Evolutionary conservation across 2,888 invertebrate species (phyloP).

Genomic region (Dromius quadrimaculatus): DNA sequence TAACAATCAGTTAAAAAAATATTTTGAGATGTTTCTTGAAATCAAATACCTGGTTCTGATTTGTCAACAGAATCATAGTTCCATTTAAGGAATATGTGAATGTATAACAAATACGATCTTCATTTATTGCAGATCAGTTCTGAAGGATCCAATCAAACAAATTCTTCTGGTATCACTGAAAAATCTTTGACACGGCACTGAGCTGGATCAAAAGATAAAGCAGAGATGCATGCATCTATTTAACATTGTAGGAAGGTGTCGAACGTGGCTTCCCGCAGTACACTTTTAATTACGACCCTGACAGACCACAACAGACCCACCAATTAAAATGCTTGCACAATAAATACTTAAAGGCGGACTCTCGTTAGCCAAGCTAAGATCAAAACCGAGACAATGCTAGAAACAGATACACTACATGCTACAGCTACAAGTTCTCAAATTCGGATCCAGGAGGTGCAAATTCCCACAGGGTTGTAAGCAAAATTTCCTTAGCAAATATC

Average conservation of each 20-base stretch:
- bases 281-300: slow-evolving; percentile 66
- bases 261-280: slow-evolving; percentile 64
- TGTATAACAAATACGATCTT: too few relatives aligned
- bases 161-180: slow-evolving; percentile 48
- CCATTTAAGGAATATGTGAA: too few relatives aligned
- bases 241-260: slow-evolving; percentile 67
- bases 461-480: background rate
- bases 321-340: slow-evolving; percentile 65
- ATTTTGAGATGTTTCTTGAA: too few relatives aligned
- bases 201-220: slow-evolving; percentile 22
- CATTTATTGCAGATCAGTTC: too few relatives aligned
- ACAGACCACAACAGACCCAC: slow-evolving; percentile 65
- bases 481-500: too few relatives aligned
- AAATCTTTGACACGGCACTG: slow-evolving; percentile 34
- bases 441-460: background rate
- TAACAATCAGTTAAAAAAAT: too few relatives aligned
- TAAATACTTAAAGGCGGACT: slow-evolving; percentile 61
- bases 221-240: slow-evolving; percentile 58
- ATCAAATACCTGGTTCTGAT: too few relatives aligned
- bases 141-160: too few relatives aligned
- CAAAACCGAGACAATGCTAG: slow-evolving; percentile 25
- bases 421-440: background rate
- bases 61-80: too few relatives aligned
- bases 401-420: background rate
- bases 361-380: slow-evolving; percentile 34